phyloP scores from a whole-genome alignment of 1,140 invertebrate species.

The Gonioctena quinquepunctata region DNA sequence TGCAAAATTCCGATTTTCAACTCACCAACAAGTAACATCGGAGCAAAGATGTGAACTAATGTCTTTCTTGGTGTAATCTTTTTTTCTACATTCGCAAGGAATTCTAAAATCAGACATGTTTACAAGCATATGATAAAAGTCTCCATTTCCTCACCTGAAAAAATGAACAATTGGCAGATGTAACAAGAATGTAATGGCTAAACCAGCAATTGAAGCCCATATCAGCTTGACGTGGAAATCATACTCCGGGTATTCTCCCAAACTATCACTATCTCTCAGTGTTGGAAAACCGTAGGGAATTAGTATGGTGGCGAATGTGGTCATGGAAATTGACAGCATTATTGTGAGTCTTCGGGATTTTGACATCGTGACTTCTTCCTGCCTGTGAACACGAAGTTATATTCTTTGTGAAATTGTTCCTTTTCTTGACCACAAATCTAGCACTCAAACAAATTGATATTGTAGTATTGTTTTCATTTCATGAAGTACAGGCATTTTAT shows the following conservation, averaged over 20 bases:
- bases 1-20: too few relatives aligned
- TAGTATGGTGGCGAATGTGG: slow-evolving; percentile 23
- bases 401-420: slow-evolving; percentile 10
- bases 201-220: slow-evolving; percentile 16
- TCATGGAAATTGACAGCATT: slow-evolving; percentile 28
- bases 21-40: too few relatives aligned
- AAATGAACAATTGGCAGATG: slow-evolving; percentile 23
- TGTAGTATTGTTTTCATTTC: too few relatives aligned
- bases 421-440: too few relatives aligned
- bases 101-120: too few relatives aligned
- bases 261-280: slow-evolving; percentile 26
- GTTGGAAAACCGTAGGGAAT: slow-evolving; percentile 23
- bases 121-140: too few relatives aligned
- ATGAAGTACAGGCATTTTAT: too few relatives aligned
- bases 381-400: slow-evolving; percentile 16
- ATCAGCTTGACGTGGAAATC: slow-evolving; percentile 21
- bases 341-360: slow-evolving; percentile 24
- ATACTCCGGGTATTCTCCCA: slow-evolving; percentile 20
- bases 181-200: slow-evolving; percentile 14
- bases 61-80: too few relatives aligned
- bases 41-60: too few relatives aligned
- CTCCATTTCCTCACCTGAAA: slow-evolving; percentile 19
- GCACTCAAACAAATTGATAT: too few relatives aligned
- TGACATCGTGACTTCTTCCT: slow-evolving; percentile 17
- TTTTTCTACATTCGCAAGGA: too few relatives aligned